Evolutionary conservation across 2,888 invertebrate species (phyloP).

Genomic region (Pilophorus perplexus): DNA sequence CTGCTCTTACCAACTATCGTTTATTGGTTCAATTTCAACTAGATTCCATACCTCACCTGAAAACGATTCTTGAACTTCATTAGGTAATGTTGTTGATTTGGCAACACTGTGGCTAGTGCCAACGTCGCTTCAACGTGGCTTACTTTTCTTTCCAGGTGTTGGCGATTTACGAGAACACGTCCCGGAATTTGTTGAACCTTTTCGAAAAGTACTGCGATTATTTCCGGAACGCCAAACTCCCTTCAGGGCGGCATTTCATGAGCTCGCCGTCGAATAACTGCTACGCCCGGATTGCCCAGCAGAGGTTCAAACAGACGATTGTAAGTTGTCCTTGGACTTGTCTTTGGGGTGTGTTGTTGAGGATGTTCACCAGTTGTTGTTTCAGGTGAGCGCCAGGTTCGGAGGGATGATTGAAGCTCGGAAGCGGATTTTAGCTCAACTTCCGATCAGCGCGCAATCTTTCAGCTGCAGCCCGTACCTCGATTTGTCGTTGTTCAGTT

Average conservation of each 20-base stretch:
- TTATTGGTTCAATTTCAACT: neutral
- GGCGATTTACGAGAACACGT: slow-evolving; percentile 86
- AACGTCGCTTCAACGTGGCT: too few relatives aligned
- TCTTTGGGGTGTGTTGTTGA: too few relatives aligned
- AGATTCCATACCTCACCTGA: neutral
- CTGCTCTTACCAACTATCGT: too few relatives aligned
- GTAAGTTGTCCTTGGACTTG: slow-evolving; percentile 56
- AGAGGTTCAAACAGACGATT: slow-evolving; percentile 83
- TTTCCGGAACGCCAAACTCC: slow-evolving; percentile 83
- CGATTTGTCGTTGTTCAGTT: slow-evolving; percentile 85
- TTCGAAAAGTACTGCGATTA: slow-evolving; percentile 90
- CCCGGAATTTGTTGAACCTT: slow-evolving; percentile 74
- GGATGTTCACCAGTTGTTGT: too few relatives aligned
- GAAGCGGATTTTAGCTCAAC: slow-evolving; percentile 79
- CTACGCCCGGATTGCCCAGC: slow-evolving; percentile 67
- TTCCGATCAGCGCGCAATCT: slow-evolving; percentile 93
- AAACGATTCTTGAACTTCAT: slow-evolving; percentile 28
- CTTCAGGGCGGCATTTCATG: slow-evolving; percentile 80
- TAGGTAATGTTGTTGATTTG: too few relatives aligned
- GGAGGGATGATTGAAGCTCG: slow-evolving; percentile 89
- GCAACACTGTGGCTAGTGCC: too few relatives aligned
- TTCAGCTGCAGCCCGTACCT: slow-evolving; percentile 91
- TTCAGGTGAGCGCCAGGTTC: slow-evolving; percentile 65
- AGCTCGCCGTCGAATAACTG: slow-evolving; percentile 90
- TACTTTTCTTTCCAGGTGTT: too few relatives aligned